Evolutionary conservation across 2,888 invertebrate genomes (phyloP).

Genomic region (Caenorhabditis sp.): DNA sequence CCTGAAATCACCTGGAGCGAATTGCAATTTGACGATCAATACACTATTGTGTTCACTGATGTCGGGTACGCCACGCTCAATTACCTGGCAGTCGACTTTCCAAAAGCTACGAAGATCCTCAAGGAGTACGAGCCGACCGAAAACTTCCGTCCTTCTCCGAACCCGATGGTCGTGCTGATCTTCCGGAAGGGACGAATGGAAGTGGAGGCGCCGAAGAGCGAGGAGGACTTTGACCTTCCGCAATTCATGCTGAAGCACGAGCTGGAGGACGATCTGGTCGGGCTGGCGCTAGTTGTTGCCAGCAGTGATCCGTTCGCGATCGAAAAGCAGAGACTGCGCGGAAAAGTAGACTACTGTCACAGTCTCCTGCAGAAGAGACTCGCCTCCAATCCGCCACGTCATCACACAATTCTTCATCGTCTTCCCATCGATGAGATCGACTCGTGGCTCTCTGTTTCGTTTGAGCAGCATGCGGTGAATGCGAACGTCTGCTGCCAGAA

Average conservation of each 20-base stretch:
- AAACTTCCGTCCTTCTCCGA: constrained; percentile 73
- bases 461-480: constrained; percentile 55
- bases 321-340: constrained; percentile 72
- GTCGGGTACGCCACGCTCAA: constrained; percentile 76
- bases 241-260: constrained; percentile 72
- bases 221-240: constrained; percentile 70
- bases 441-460: constrained; percentile 72
- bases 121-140: constrained; percentile 72
- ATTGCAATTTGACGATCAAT: constrained; percentile 61
- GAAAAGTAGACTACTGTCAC: constrained; percentile 76
- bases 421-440: constrained; percentile 70
- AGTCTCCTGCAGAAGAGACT: constrained; percentile 71
- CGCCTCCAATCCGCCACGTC: constrained; percentile 34
- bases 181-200: constrained; percentile 64
- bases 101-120: constrained; percentile 70
- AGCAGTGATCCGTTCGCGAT: constrained; percentile 75
- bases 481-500: constrained; percentile 71
- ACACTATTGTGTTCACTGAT: constrained; percentile 71
- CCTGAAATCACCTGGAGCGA: constrained; percentile 69
- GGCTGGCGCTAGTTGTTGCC: constrained; percentile 73
- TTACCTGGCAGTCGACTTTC: constrained; percentile 74
- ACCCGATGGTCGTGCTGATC: constrained; percentile 75
- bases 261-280: constrained; percentile 75
- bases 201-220: constrained; percentile 34
- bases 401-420: constrained; percentile 33